Evolutionary conservation across 2,113 vertebrate species (phyloP).

Genomic region (Reinhardtius hippoglossoides): DNA sequence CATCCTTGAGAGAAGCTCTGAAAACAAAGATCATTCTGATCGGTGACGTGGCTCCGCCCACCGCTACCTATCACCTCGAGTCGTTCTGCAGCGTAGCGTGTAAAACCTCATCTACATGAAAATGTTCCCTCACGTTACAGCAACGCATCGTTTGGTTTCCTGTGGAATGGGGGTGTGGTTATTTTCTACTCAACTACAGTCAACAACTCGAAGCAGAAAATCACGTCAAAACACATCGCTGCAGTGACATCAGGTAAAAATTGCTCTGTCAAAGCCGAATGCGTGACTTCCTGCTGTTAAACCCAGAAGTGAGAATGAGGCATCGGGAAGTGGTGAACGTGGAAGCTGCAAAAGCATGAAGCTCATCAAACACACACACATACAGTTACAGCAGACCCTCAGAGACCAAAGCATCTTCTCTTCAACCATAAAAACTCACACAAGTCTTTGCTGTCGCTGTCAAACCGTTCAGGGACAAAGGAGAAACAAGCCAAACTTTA

Average conservation of each 20-base stretch:
- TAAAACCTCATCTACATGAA: too few relatives aligned
- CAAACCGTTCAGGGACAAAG: conserved; percentile 14
- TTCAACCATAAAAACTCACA: conserved; percentile 38
- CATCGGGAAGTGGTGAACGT: not conserved
- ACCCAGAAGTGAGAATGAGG: conserved; percentile 46
- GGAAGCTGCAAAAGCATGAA: not conserved
- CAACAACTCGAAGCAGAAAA: not conserved
- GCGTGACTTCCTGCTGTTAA: not conserved
- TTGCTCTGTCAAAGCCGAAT: too few relatives aligned
- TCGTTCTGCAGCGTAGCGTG: too few relatives aligned
- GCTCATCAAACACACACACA: conserved; percentile 43
- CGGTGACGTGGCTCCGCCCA: too few relatives aligned
- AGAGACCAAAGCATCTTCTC: conserved; percentile 31
- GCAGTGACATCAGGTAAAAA: too few relatives aligned
- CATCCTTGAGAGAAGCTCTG: too few relatives aligned
- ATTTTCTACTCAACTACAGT: not conserved
- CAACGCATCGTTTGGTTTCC: not conserved
- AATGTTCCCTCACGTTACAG: not conserved
- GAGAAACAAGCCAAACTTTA: conserved; percentile 7
- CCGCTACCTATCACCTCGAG: too few relatives aligned
- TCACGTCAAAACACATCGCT: not conserved
- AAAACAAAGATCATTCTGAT: too few relatives aligned
- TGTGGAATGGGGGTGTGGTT: not conserved
- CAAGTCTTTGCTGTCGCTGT: conserved; percentile 22
- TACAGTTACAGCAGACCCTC: conserved; percentile 11